Evolutionary conservation across 1,140 invertebrate species (phyloP), one percentile per base, ranked within the genome.

Genomic region (Drosophila eugracilis): DNA sequence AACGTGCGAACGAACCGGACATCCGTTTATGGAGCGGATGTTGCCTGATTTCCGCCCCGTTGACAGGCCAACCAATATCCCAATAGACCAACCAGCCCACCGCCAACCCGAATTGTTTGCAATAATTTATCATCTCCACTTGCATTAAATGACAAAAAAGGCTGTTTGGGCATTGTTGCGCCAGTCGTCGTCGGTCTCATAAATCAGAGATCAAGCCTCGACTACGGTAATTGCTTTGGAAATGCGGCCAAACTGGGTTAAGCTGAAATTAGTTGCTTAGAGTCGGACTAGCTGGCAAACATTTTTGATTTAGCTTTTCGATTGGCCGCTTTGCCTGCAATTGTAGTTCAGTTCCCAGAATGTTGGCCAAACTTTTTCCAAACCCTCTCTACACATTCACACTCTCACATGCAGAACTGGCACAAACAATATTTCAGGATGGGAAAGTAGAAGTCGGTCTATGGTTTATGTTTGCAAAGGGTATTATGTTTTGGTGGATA

Each of bases 211-310:
- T 59, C 36, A 37, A 53, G 36, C 41, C 48, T 6, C 53, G 57
- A 37, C 58, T 54, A 45, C 72, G 78, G 78, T 80, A 80, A 80
- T 81, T 80, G 78, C 78, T 57, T 58, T 76, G 67, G 66, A 81
- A 81, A 80, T 67, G 63, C 50, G 67, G 66, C 60, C 50, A 75
- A 75, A 80, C 66, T 84, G 72, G 80, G 80, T 84, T 84, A 84
- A 84, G 77, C 80, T 76, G 72, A 84, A 84, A 84, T 84, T 84
- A 84, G 80, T 84, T 84, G 71, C 76, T 79, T 85, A 63, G 80
- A 78, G 42, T 63, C 65, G 48, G 63, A 70, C 65, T 45, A 19
- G 41, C 37, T 36, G 48, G 47, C 39, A 70, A 69, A 70, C 48
- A 70, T 81, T 84, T 84, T 76, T 85, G 80, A 84, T 84, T 84